Conservation (phyloP, 1,140 invertebrate species). For the Teleopsis dalmanni region DNA sequence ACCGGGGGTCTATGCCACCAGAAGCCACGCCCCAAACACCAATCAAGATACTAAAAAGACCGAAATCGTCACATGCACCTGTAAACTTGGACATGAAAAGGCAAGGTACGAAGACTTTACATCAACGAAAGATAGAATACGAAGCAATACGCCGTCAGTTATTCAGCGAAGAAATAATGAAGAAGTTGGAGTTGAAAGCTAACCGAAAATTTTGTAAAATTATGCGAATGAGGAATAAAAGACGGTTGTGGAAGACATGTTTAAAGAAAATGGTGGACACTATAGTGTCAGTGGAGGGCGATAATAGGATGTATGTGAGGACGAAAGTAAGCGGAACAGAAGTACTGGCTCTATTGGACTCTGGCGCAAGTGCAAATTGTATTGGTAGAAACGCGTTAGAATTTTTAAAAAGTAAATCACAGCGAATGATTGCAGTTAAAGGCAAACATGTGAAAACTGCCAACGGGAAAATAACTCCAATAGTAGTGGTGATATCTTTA, state of each 20-base stretch:
- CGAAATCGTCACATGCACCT: too few relatives aligned
- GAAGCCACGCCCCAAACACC: too few relatives aligned
- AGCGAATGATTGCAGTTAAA: background rate
- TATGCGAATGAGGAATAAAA: conserved; percentile 3
- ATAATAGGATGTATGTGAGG: too few relatives aligned
- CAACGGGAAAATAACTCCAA: background rate
- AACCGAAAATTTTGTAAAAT: background rate
- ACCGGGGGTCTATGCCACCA: too few relatives aligned
- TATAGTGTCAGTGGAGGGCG: background rate
- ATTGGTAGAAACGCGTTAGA: background rate
- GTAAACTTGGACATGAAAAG: too few relatives aligned
- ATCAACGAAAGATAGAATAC: too few relatives aligned
- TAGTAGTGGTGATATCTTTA: background rate
- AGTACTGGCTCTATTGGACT: conserved; percentile 3
- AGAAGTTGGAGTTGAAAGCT: too few relatives aligned
- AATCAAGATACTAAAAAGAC: too few relatives aligned
- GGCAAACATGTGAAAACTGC: conserved; percentile 1
- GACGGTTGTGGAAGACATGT: background rate
- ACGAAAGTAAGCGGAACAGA: background rate
- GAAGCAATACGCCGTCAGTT: too few relatives aligned
- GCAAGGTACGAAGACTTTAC: too few relatives aligned
- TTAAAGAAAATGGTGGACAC: background rate
- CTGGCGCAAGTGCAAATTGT: conserved; percentile 2
- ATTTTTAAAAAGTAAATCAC: background rate
- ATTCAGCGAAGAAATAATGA: too few relatives aligned